These are phyloP conservation scores for Zophobas morio DNA, from an alignment of 1,140 invertebrate genomes.

Conservation along the genomic window DNA sequence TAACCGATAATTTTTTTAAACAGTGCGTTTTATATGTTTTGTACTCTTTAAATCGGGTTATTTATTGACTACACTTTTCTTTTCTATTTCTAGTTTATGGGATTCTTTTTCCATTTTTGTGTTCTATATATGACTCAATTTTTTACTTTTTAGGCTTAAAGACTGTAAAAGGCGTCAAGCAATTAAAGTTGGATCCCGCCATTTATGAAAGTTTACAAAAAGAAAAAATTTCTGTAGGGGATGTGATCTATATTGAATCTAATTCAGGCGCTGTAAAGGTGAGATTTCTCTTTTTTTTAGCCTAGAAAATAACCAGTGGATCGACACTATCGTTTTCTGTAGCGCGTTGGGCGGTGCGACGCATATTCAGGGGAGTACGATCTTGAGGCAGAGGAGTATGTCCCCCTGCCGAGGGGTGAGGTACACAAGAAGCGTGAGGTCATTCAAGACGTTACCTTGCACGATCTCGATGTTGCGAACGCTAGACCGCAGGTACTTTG, in stretches of 20 bases:
- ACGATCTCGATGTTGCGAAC: constrained; percentile 98
- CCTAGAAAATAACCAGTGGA: too few relatives aligned
- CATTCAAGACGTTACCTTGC: constrained; percentile 92
- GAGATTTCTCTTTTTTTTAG: too few relatives aligned
- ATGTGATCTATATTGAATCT: constrained; percentile 99
- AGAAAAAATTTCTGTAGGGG: constrained; percentile 96
- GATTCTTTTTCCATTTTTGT: too few relatives aligned
- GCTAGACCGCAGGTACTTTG: constrained; percentile 96
- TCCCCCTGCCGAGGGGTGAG: constrained; percentile 98
- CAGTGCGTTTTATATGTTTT: too few relatives aligned
- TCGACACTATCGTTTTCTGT: too few relatives aligned
- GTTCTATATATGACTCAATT: too few relatives aligned
- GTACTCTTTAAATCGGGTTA: too few relatives aligned
- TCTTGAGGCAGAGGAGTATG: constrained; percentile 99
- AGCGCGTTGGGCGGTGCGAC: constrained; percentile 97
- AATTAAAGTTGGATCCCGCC: constrained; percentile 97
- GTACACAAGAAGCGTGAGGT: constrained; percentile 99
- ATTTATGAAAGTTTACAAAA: constrained; percentile 99
- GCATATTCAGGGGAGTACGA: constrained; percentile 99
- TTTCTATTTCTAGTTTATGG: too few relatives aligned
- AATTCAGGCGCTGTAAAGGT: constrained; percentile 97
- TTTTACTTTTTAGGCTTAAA: too few relatives aligned
- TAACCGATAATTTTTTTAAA: too few relatives aligned
- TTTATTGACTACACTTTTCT: too few relatives aligned
- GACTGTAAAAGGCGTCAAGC: constrained; percentile 98